A percentile compares a stretch with the other conserved stretches of the same genome.
Conservation (phyloP, 2,113 vertebrate species). For the Phalacrocorax aristotelis region DNA sequence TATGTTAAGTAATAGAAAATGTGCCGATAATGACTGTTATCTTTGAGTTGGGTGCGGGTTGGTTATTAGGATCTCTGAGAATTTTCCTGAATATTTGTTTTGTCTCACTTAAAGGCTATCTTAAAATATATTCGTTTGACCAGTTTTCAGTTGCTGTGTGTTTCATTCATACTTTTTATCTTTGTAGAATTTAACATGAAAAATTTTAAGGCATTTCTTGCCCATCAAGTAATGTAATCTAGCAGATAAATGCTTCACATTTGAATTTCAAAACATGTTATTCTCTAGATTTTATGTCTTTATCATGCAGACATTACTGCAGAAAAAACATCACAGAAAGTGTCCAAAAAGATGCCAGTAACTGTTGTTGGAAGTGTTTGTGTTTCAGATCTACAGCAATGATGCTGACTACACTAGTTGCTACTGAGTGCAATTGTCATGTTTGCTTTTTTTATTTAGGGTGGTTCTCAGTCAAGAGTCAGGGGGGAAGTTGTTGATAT, state of each 20-base stretch:
- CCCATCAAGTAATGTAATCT: background rate
- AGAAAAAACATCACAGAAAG: background rate
- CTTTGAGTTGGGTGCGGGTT: background rate
- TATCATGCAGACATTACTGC: background rate
- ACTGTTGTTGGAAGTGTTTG: background rate
- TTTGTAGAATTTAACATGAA: background rate
- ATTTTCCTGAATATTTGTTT: background rate
- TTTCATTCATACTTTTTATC: background rate
- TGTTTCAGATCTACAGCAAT: background rate
- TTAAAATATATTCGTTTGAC: background rate
- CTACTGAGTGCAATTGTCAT: background rate
- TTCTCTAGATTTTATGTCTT: background rate
- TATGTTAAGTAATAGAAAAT: background rate
- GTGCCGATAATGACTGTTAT: background rate
- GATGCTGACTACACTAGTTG: background rate
- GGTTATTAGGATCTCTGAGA: background rate
- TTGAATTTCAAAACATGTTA: background rate
- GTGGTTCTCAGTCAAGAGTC: constrained; percentile 57
- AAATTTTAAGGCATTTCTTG: background rate
- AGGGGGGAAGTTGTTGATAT: constrained; percentile 77
- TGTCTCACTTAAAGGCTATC: background rate
- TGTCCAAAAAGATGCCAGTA: background rate
- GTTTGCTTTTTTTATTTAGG: constrained; percentile 38
- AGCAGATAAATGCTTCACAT: background rate
- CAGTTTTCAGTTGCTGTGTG: background rate